These are phyloP conservation scores for Dermochelys coriacea DNA, from an alignment of 2,797 vertebrate species.

Conservation along the genomic window DNA sequence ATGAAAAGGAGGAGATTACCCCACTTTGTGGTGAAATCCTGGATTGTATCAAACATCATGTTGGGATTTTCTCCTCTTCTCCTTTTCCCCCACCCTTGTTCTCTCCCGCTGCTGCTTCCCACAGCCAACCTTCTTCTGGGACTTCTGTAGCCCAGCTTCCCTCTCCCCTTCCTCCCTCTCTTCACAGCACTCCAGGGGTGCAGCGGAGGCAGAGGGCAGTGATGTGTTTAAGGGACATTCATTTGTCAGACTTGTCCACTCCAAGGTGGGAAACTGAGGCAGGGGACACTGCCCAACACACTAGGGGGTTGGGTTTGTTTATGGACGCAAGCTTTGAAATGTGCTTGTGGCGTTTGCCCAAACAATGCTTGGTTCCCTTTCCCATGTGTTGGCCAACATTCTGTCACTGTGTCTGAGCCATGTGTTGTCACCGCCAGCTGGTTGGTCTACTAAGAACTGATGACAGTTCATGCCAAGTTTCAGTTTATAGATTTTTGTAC, in stretches of 20 bases:
- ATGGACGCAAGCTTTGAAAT: not conserved
- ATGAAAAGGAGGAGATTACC: not conserved
- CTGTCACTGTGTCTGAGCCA: not conserved
- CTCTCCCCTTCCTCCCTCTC: not conserved
- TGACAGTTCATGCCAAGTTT: not conserved
- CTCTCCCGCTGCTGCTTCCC: not conserved
- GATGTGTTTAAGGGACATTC: not conserved
- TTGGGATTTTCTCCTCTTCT: not conserved
- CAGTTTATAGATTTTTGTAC: not conserved
- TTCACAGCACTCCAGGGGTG: not conserved
- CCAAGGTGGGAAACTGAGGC: not conserved
- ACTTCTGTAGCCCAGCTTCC: not conserved
- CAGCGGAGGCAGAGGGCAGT: not conserved
- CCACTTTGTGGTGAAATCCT: not conserved
- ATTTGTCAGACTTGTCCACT: not conserved
- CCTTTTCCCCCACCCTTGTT: not conserved
- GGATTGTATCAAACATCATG: not conserved
- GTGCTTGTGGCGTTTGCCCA: not conserved
- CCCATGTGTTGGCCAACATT: not conserved
- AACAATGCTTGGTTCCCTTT: not conserved
- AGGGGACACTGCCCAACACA: not conserved
- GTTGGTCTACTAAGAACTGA: not conserved
- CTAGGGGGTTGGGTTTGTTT: not conserved
- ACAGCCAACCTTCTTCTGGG: not conserved
- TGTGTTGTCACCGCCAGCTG: not conserved